A percentile compares a stretch with the other conserved stretches of the same genome.
These are phyloP conservation scores for Drosophila pachea DNA, from an alignment of 1,140 invertebrate species.

Conservation along the genomic window DNA sequence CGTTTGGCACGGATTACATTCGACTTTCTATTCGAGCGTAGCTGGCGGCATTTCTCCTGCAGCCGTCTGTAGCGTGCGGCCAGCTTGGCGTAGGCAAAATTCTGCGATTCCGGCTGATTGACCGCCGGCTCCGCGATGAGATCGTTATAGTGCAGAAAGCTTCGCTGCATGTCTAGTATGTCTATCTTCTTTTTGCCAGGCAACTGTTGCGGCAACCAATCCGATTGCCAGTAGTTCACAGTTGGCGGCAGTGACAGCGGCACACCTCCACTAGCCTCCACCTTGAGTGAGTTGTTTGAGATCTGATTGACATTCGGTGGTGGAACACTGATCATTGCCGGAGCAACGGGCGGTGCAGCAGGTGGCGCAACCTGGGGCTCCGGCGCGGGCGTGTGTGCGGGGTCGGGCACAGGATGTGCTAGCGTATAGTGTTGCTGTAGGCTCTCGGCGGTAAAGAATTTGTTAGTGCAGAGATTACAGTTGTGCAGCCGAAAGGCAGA, in stretches of 20 bases:
- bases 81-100: conserved; percentile 48
- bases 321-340: conserved; percentile 64
- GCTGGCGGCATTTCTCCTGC: conserved; percentile 39
- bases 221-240: conserved; percentile 52
- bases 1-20: not conserved
- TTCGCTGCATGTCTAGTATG: conserved; percentile 69
- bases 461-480: conserved; percentile 59
- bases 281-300: conserved; percentile 40
- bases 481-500: conserved; percentile 68
- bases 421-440: conserved; percentile 63
- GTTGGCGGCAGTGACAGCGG: conserved; percentile 14
- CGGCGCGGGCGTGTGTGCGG: not conserved
- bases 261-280: conserved; percentile 36
- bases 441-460: conserved; percentile 69
- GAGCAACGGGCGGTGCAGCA: not conserved
- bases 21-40: not conserved
- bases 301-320: conserved; percentile 36
- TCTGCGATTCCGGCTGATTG: conserved; percentile 7
- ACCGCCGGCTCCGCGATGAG: conserved; percentile 26
- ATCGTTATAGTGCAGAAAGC: conserved; percentile 64
- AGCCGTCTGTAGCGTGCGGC: conserved; percentile 50
- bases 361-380: not conserved
- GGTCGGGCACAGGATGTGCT: conserved; percentile 34
- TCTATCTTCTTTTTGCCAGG: conserved; percentile 60
- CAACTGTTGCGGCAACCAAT: conserved; percentile 44